Conservation (phyloP, 2,113 vertebrate species). For the Circaetus cinerascens region DNA sequence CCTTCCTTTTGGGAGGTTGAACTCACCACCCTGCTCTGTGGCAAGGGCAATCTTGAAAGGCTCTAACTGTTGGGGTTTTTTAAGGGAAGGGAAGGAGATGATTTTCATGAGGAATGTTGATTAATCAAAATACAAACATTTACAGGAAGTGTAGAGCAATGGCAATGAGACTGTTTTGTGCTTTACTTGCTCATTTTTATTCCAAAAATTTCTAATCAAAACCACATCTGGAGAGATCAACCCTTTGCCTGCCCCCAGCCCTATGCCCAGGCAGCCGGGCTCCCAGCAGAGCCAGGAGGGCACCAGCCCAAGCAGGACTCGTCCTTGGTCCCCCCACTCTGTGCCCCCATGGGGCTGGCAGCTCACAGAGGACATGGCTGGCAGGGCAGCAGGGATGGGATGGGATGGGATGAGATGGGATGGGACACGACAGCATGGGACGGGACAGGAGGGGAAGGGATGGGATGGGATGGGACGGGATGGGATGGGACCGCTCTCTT, state of each 20-base stretch:
- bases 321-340: fast-evolving
- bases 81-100: not conserved
- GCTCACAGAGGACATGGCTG: fast-evolving
- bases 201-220: slow-evolving; percentile 31
- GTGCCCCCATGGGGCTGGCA: not conserved
- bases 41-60: not conserved
- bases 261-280: not conserved
- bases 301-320: not conserved
- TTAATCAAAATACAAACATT: slow-evolving; percentile 18
- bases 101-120: not conserved
- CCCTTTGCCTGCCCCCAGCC: not conserved
- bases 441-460: not conserved
- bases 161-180: not conserved
- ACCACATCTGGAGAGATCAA: not conserved
- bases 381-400: not conserved
- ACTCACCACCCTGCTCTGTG: not conserved
- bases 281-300: not conserved
- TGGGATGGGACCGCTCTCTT: not conserved
- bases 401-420: not conserved
- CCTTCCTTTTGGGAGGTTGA: not conserved
- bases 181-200: not conserved
- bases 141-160: not conserved
- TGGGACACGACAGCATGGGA: not conserved
- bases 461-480: not conserved
- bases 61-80: not conserved